phyloP scores from a whole-genome alignment of 1,140 invertebrate genomes.

The Tribolium madens region DNA sequence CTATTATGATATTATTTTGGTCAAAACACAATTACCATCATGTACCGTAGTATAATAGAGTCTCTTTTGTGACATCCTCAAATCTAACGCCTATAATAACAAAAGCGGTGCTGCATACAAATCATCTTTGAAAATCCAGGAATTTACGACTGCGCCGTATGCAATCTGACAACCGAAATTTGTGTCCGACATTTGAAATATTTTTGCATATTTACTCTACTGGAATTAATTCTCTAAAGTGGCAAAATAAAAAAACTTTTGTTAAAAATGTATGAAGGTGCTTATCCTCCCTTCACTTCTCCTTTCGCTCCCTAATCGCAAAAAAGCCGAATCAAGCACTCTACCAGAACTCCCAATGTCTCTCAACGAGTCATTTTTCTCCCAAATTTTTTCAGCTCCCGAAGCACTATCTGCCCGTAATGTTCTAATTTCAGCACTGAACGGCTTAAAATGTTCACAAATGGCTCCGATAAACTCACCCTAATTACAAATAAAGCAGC shows the following conservation, averaged over 20 bases:
- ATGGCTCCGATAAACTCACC: background rate
- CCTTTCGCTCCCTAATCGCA: conserved; percentile 23
- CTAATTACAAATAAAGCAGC: conserved; percentile 3
- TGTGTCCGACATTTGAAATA: no score
- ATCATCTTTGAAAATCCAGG: background rate
- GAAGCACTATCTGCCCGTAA: conserved; percentile 47
- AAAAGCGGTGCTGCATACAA: background rate
- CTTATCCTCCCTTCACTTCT: conserved; percentile 3
- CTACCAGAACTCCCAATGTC: conserved; percentile 9
- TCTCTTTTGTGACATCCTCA: background rate
- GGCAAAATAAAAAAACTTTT: background rate
- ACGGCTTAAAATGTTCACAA: conserved; percentile 28
- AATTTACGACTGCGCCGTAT: background rate
- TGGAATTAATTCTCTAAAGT: background rate
- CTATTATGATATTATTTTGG: background rate
- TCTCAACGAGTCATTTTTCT: conserved; percentile 48
- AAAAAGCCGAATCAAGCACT: conserved; percentile 5
- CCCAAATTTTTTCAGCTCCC: conserved; percentile 41
- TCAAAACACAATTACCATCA: background rate
- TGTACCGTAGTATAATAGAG: background rate
- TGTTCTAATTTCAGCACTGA: conserved; percentile 41
- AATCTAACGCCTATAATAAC: background rate
- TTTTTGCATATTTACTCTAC: no score
- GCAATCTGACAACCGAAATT: background rate
- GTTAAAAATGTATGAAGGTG: background rate